Conservation (phyloP, 2,888 invertebrate genomes). For the Diaperis boleti region DNA sequence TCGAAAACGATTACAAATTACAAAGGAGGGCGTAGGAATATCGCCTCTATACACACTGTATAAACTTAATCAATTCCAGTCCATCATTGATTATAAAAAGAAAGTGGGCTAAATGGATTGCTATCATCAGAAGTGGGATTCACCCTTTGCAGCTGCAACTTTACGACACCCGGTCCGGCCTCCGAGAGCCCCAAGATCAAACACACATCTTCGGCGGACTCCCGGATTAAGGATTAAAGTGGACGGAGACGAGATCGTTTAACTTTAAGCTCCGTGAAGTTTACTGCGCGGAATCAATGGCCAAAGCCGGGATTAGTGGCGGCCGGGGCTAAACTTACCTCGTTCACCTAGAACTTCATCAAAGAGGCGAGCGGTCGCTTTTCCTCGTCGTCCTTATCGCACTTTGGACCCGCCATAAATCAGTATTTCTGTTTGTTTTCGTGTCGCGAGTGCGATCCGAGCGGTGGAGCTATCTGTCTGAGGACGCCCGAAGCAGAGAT, state of each 20-base stretch:
- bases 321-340: slow-evolving; percentile 49
- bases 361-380: no score
- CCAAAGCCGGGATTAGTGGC: slow-evolving; percentile 56
- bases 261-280: slow-evolving; percentile 58
- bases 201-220: slow-evolving; percentile 45
- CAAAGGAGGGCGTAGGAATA: no score
- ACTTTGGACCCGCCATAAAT: no score
- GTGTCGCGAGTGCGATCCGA: slow-evolving; percentile 46
- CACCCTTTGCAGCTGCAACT: slow-evolving; percentile 47
- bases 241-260: slow-evolving; percentile 58
- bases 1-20: no score
- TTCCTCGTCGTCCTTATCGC: no score
- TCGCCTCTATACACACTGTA: no score
- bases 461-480: slow-evolving; percentile 57
- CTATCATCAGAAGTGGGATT: slow-evolving; percentile 52
- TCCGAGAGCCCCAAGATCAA: slow-evolving; percentile 46
- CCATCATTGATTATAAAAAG: no score
- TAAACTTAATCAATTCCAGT: slow-evolving; percentile 58
- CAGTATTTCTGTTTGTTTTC: slow-evolving; percentile 56
- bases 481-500: slow-evolving; percentile 55
- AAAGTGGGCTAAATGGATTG: slow-evolving; percentile 67
- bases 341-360: slow-evolving; percentile 2
- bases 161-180: slow-evolving; percentile 43
- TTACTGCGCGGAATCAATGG: slow-evolving; percentile 57
- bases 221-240: slow-evolving; percentile 58